A percentile compares a stretch with the other conserved stretches of the same genome.
phyloP scores from a whole-genome alignment of 2,888 invertebrate genomes.

The Auanema sp. region DNA sequence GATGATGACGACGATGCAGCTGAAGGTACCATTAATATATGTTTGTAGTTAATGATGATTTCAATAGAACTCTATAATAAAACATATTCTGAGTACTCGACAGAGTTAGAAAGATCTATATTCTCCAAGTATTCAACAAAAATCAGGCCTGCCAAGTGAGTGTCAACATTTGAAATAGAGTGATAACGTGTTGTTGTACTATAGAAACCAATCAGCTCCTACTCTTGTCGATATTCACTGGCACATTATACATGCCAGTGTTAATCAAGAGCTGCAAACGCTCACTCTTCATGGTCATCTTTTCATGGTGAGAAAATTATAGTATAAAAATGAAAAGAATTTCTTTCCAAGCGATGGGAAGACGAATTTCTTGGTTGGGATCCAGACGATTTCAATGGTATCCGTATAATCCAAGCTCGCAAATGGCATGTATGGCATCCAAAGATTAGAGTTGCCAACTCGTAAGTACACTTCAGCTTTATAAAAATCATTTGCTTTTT shows the following conservation, averaged over 20 bases:
- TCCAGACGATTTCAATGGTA: conserved; percentile 51
- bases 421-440: conserved; percentile 62
- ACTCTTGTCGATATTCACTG: conserved; percentile 39
- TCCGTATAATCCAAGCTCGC: conserved; percentile 46
- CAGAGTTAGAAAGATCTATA: conserved; percentile 25
- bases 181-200: no score
- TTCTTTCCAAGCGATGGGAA: conserved; percentile 44
- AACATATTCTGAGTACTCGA: conserved; percentile 34
- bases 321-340: not conserved
- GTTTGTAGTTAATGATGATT: no score
- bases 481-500: conserved; percentile 8
- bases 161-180: no score
- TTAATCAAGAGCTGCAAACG: conserved; percentile 53
- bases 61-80: conserved; percentile 24
- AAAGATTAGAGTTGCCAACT: conserved; percentile 53
- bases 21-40: no score
- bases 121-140: conserved; percentile 26
- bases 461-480: conserved; percentile 30
- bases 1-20: conserved; percentile 2
- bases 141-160: conserved; percentile 28
- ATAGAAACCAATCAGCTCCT: conserved; percentile 25
- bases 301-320: conserved; percentile 50
- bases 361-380: conserved; percentile 61
- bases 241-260: conserved; percentile 53
- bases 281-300: conserved; percentile 58